Conservation (phyloP, 2,888 invertebrate species). For the Dascillus cervinus region DNA sequence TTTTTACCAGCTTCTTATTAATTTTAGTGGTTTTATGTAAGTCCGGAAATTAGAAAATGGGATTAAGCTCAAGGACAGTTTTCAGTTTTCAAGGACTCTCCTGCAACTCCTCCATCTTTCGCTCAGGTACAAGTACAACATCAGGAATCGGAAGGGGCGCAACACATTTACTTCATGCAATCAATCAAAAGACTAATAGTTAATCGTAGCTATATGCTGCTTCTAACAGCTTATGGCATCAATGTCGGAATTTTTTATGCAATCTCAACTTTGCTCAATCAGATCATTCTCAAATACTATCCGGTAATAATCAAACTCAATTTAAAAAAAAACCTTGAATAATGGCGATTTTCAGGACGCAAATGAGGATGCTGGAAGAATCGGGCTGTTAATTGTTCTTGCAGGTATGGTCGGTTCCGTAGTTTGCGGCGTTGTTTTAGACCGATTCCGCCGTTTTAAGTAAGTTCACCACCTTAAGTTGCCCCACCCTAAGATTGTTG, state of each 20-base stretch:
- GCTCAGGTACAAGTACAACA: slow-evolving; percentile 59
- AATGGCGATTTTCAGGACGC: slow-evolving; percentile 38
- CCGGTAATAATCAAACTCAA: slow-evolving; percentile 64
- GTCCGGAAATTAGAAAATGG: too few species aligned
- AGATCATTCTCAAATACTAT: slow-evolving; percentile 76
- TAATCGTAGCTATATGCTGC: slow-evolving; percentile 73
- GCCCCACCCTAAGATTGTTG: background rate
- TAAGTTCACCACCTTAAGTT: slow-evolving; percentile 42
- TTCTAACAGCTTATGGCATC: slow-evolving; percentile 82
- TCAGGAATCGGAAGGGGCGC: slow-evolving; percentile 47
- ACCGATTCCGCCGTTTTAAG: slow-evolving; percentile 91
- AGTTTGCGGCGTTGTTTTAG: slow-evolving; percentile 79
- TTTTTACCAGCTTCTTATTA: slow-evolving; percentile 71
- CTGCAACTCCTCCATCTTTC: slow-evolving; percentile 79
- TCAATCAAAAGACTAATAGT: slow-evolving; percentile 69
- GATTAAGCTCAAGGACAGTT: too few species aligned
- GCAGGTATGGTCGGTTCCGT: slow-evolving; percentile 93
- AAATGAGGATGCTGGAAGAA: slow-evolving; percentile 74
- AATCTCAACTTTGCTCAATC: slow-evolving; percentile 88
- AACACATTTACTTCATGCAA: too few species aligned
- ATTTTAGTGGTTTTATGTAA: slow-evolving; percentile 79
- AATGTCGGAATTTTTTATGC: slow-evolving; percentile 97
- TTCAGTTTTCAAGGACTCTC: slow-evolving; percentile 80
- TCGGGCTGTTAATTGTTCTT: slow-evolving; percentile 84
- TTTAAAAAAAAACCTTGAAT: too few species aligned